Evolutionary conservation across 2,113 vertebrate genomes (phyloP), one percentile per base, ranked within the genome.

Genomic region (Trinectes maculatus): DNA sequence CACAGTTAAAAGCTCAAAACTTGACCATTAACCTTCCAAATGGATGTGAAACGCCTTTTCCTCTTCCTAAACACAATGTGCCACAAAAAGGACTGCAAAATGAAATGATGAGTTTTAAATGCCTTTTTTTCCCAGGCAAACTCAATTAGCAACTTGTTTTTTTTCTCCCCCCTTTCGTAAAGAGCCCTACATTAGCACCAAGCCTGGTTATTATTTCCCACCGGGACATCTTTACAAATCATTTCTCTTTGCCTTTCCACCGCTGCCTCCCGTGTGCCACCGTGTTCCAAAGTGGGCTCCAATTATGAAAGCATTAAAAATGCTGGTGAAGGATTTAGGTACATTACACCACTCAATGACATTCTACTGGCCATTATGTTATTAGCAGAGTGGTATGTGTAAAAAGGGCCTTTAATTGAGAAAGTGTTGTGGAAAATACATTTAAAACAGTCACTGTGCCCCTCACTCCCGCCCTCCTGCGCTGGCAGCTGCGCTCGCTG

Each of bases 91-190:
- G 77, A 75, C 71, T 85, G 87, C 85, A 87, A 91, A 93, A 93
- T 93, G 91, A 93, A 93, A 92, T 93, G 89, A 93, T 93, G 92
- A 93, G 89, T 91, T 93, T 93, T 91, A 93, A 93, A 93, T 89
- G 91, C 88, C 80, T 88, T 90, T 91, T 91, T 89, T 90, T 92
- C 91, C n/a, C 87, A 89, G 89, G 89, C 89, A 89, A 92, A 93
- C 90, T 90, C 92, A 93, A 93, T 93, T 93, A 93, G 80, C 87
- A 72, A 78, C 71, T 73, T 84, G 72, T 84, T 80, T 90, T 87
- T 52, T 87, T 82, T 89, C 81, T 51, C 66, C 55, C 67, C 71
- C 53, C 58, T 84, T 83, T 86, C 43, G 80, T 85, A 92, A 91
- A 93, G 88, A 92, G 91, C 90, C 84, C 84, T 91, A 71, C 93